A percentile compares a stretch with the other conserved stretches of the same genome.
phyloP scores from a whole-genome alignment of 2,797 vertebrate species.

The Xerus rutilus region DNA sequence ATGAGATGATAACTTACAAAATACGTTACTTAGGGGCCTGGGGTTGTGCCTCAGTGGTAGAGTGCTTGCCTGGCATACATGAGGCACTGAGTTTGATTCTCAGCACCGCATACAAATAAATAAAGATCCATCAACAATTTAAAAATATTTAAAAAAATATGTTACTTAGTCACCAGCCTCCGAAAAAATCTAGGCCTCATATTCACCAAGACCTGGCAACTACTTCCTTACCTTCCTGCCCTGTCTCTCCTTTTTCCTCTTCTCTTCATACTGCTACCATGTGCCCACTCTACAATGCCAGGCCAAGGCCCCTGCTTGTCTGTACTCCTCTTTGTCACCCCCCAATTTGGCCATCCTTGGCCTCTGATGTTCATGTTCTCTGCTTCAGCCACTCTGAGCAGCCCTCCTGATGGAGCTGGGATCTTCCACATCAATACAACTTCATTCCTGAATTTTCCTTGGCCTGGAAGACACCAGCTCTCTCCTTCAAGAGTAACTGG shows the following conservation, averaged over 20 bases:
- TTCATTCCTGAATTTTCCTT: background rate
- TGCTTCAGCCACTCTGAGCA: background rate
- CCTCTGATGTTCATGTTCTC: background rate
- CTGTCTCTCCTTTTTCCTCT: background rate
- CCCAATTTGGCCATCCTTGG: background rate
- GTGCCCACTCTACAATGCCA: background rate
- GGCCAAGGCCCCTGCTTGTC: background rate
- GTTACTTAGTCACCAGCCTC: background rate
- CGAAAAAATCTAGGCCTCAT: background rate
- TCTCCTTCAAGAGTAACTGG: background rate
- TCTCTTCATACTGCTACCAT: background rate
- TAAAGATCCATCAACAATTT: no score
- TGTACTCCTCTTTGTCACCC: background rate
- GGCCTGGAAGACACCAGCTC: background rate
- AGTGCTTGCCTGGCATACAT: no score
- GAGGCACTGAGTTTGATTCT: no score
- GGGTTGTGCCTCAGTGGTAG: no score
- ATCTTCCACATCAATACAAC: background rate
- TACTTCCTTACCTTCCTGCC: background rate
- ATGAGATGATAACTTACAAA: conserved; percentile 27
- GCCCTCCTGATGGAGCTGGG: background rate
- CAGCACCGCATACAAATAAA: no score
- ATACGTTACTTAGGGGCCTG: background rate
- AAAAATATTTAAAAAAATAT: background rate
- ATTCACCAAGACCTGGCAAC: background rate